phyloP scores from a whole-genome alignment of 92 coral and sea anemone genomes.

The Paramuricea clavata region DNA sequence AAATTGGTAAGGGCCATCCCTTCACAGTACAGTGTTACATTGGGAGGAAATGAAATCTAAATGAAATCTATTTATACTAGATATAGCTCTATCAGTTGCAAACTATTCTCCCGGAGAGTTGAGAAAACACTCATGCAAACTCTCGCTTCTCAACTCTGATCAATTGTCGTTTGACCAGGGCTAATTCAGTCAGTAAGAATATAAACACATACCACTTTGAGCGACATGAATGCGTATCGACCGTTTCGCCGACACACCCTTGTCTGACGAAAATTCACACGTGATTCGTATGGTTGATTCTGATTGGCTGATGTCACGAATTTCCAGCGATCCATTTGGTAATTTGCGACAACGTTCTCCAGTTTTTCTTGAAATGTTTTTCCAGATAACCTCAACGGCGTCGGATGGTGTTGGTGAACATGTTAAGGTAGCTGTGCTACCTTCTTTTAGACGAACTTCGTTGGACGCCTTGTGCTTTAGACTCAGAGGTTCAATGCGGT shows the following conservation, averaged over 20 bases:
- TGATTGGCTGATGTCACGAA: neutral
- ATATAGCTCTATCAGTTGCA: no score
- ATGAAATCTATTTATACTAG: no score
- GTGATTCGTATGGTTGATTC: neutral
- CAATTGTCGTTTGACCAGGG: no score
- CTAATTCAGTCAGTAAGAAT: neutral
- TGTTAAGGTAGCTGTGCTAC: conserved; percentile 21
- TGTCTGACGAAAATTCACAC: conserved; percentile 11
- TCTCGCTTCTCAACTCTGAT: no score
- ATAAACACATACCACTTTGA: neutral
- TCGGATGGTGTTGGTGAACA: neutral
- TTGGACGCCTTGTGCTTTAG: neutral
- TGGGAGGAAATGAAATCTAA: no score
- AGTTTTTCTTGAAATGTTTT: neutral
- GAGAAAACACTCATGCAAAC: no score
- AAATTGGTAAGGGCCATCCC: no score
- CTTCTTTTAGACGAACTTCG: neutral
- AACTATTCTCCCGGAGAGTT: no score
- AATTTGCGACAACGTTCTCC: neutral
- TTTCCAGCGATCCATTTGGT: conserved; percentile 30
- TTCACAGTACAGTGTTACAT: no score
- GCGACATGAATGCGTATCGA: neutral
- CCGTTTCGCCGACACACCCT: neutral
- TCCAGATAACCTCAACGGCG: neutral
- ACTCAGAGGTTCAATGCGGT: neutral